These are phyloP conservation scores for Noctua janthina DNA, from an alignment of 2,888 invertebrate genomes.

Conservation along the genomic window DNA sequence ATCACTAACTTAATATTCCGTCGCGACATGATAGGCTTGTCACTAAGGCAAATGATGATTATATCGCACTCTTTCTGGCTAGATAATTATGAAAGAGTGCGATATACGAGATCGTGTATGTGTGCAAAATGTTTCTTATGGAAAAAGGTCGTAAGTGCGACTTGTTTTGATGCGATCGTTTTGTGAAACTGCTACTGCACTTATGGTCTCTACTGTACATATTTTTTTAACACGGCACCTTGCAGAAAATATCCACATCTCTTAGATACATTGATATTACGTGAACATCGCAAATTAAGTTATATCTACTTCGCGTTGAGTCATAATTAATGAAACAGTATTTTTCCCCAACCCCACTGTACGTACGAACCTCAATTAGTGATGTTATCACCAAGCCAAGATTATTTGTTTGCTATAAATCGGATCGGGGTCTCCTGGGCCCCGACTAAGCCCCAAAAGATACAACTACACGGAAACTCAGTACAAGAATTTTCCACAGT, in stretches of 20 bases:
- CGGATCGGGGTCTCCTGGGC: slow-evolving; percentile 44
- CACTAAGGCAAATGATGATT: too few species aligned
- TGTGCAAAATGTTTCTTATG: too few species aligned
- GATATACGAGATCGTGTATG: too few species aligned
- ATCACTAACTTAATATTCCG: too few species aligned
- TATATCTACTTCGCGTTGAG: slow-evolving; percentile 32
- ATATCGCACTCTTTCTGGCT: too few species aligned
- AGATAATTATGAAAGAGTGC: too few species aligned
- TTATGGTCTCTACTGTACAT: too few species aligned
- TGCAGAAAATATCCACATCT: neutral
- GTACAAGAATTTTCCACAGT: slow-evolving; percentile 73
- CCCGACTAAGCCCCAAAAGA: slow-evolving; percentile 67
- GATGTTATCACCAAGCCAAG: slow-evolving; percentile 46
- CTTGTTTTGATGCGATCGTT: too few species aligned
- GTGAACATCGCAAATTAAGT: slow-evolving; percentile 18
- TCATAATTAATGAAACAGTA: slow-evolving; percentile 42
- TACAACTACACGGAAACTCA: slow-evolving; percentile 67
- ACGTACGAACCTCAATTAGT: slow-evolving; percentile 48
- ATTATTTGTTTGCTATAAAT: slow-evolving; percentile 61
- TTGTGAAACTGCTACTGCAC: too few species aligned
- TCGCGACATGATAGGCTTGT: too few species aligned
- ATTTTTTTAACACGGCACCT: neutral
- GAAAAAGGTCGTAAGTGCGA: too few species aligned
- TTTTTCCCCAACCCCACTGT: slow-evolving; percentile 28
- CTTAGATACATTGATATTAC: neutral